A percentile compares a stretch with the other conserved stretches of the same genome.
Conservation (phyloP, 2,797 vertebrate genomes). For the Sebastes kiyomatsui region DNA sequence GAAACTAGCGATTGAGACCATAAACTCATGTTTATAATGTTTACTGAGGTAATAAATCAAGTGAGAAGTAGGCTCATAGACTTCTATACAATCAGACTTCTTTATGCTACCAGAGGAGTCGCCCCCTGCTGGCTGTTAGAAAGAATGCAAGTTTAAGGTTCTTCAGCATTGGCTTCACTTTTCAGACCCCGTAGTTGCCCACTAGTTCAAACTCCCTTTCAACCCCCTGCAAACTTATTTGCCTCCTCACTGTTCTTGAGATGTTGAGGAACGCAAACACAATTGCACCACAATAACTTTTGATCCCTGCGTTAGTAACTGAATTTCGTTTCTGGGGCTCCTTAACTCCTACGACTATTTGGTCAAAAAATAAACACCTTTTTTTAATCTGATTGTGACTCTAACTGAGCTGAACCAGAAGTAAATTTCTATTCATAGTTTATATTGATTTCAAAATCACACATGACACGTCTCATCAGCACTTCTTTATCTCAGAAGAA, state of each 20-base stretch:
- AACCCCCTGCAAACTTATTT: background rate
- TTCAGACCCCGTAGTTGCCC: too few relatives aligned
- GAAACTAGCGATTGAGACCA: background rate
- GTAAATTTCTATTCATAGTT: background rate
- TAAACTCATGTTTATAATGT: background rate
- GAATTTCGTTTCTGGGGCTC: background rate
- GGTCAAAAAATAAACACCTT: background rate
- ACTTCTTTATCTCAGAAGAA: constrained; percentile 5
- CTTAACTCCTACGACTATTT: background rate
- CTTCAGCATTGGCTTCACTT: too few relatives aligned
- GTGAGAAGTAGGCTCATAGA: background rate
- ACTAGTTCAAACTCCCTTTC: too few relatives aligned
- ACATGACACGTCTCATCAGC: constrained; percentile 12
- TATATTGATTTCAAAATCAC: background rate
- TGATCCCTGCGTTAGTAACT: background rate
- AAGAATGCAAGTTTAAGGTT: background rate
- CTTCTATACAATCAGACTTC: background rate
- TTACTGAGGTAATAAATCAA: background rate
- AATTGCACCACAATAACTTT: background rate
- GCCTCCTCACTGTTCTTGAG: background rate
- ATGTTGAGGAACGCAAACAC: background rate
- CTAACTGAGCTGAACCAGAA: background rate
- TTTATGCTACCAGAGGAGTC: background rate
- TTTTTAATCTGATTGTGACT: background rate
- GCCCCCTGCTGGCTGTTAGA: too few relatives aligned